Conservation (phyloP, 2,113 vertebrate species). For the Entomyzon cyanotis region DNA sequence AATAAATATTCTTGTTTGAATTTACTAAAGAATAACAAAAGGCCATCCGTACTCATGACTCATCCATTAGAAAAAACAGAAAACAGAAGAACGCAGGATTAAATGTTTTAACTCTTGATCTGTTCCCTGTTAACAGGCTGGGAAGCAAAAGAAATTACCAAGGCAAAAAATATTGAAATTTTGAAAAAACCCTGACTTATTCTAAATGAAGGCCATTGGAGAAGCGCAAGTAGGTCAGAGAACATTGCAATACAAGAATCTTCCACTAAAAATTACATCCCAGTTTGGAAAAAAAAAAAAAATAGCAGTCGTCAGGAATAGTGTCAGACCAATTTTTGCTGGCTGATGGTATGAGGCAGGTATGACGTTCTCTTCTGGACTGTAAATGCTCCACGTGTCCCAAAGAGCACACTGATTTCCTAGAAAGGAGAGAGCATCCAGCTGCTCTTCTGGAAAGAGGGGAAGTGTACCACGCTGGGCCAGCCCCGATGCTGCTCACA, state of each 20-base stretch:
- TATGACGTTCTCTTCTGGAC: constrained; percentile 2
- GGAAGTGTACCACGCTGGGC: background rate
- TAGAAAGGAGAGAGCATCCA: background rate
- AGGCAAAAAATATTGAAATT: background rate
- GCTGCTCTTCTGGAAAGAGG: background rate
- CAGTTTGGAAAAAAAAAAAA: background rate
- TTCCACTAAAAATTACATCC: background rate
- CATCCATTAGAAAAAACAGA: constrained; percentile 17
- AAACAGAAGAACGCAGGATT: background rate
- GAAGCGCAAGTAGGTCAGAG: background rate
- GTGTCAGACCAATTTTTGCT: background rate
- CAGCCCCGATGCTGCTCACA: background rate
- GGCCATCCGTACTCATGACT: background rate
- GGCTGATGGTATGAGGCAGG: background rate
- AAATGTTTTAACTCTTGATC: constrained; percentile 30
- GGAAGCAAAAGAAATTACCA: background rate
- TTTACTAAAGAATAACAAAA: constrained; percentile 38
- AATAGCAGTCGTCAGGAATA: background rate
- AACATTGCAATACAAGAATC: background rate
- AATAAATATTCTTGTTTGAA: constrained; percentile 32
- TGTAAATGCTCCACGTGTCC: background rate
- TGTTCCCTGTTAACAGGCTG: background rate
- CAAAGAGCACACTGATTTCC: background rate
- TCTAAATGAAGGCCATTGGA: background rate
- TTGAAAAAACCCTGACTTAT: background rate